Conservation (phyloP, 2,113 vertebrate genomes). For the Oreochromis tanganicae region DNA sequence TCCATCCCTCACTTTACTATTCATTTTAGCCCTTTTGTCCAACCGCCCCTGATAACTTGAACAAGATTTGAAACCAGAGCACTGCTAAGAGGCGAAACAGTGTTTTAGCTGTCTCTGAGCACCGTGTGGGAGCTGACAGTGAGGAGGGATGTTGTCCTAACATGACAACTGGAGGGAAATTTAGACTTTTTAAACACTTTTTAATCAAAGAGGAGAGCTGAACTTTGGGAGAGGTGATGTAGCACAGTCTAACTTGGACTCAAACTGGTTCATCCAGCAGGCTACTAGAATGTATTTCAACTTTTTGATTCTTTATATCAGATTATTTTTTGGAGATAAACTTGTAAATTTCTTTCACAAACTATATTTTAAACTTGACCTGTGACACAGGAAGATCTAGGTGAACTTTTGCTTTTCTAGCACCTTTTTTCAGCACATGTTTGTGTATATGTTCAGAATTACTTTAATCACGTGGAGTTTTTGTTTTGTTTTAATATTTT, state of each 20-base stretch:
- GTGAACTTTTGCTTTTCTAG: slow-evolving; percentile 13
- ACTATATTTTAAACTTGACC: slow-evolving; percentile 35
- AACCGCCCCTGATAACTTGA: slow-evolving; percentile 62
- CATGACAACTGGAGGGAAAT: slow-evolving; percentile 39
- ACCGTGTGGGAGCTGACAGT: slow-evolving; percentile 21
- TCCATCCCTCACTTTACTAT: slow-evolving; percentile 53
- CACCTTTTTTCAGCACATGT: slow-evolving; percentile 33
- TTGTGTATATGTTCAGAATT: slow-evolving; percentile 8
- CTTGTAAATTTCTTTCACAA: slow-evolving; percentile 40
- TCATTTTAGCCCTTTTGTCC: slow-evolving; percentile 70
- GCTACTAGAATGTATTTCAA: slow-evolving; percentile 61
- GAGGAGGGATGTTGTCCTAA: slow-evolving; percentile 43
- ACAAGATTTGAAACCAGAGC: slow-evolving; percentile 62
- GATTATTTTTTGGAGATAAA: slow-evolving; percentile 49
- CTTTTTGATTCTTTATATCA: slow-evolving; percentile 54
- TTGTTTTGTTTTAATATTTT: not conserved
- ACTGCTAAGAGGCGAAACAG: slow-evolving; percentile 64
- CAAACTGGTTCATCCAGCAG: slow-evolving; percentile 54
- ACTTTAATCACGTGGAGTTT: slow-evolving; percentile 9
- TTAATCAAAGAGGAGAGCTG: slow-evolving; percentile 41
- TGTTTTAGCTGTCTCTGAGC: slow-evolving; percentile 53
- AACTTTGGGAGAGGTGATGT: slow-evolving; percentile 50
- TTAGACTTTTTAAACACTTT: slow-evolving; percentile 35
- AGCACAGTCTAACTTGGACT: slow-evolving; percentile 57
- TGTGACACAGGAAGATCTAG: slow-evolving; percentile 26